Evolutionary conservation across 2,797 vertebrate genomes (phyloP).

Genomic region (Linurgus olivaceus): DNA sequence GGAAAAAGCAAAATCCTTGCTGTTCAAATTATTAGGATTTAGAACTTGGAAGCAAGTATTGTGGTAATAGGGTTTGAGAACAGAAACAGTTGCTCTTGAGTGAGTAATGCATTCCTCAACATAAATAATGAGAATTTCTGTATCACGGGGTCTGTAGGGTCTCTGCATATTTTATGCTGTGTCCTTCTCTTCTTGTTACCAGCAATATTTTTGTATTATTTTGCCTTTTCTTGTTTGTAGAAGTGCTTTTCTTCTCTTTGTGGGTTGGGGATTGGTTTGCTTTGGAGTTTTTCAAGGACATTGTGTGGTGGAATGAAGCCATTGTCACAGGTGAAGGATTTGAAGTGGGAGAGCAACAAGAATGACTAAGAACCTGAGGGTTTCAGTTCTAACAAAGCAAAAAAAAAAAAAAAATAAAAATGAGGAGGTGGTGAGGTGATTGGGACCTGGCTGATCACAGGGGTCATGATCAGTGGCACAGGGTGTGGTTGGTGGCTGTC

Average conservation of each 20-base stretch:
- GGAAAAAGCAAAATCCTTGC: background rate
- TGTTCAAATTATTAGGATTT: background rate
- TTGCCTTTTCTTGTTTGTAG: background rate
- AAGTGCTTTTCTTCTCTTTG: background rate
- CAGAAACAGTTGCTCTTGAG: background rate
- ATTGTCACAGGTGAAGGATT: background rate
- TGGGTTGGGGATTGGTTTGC: background rate
- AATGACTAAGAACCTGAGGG: background rate
- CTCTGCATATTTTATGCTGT: background rate
- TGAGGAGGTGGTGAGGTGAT: background rate
- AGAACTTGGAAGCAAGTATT: background rate
- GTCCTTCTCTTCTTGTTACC: background rate
- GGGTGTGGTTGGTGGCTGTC: background rate
- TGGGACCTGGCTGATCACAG: background rate
- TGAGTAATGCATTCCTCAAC: background rate
- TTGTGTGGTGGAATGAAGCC: background rate
- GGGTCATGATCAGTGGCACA: accelerated
- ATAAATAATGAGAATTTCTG: background rate
- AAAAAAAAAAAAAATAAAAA: too few relatives aligned
- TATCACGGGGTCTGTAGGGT: background rate
- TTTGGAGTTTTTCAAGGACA: background rate
- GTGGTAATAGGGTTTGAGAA: background rate
- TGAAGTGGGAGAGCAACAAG: background rate
- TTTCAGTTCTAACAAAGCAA: background rate
- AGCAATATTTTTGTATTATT: background rate